Percentiles rank a stretch among this genome's conserved stretches.
phyloP scores from a whole-genome alignment of 2,797 vertebrate genomes.

The Tinamus major region DNA sequence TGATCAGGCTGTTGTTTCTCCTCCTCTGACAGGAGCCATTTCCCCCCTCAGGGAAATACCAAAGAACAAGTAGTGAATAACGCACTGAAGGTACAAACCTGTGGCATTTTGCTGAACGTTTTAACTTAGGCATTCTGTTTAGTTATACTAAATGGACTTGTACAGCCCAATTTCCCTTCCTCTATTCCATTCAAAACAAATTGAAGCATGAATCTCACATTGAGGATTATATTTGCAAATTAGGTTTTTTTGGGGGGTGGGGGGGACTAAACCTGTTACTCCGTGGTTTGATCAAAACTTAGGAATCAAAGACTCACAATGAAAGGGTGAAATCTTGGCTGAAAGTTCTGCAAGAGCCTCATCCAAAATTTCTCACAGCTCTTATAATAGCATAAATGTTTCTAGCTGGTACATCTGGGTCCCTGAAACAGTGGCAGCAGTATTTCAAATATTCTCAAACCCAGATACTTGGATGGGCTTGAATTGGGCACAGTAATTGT shows the following conservation, averaged over 20 bases:
- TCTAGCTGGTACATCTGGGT: constrained; percentile 57
- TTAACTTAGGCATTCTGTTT: constrained; percentile 24
- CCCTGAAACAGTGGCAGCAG: constrained; percentile 54
- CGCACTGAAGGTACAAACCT: neutral
- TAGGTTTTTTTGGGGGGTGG: neutral
- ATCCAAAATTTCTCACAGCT: constrained; percentile 59
- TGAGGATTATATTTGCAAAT: constrained; percentile 42
- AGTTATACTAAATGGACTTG: constrained; percentile 26
- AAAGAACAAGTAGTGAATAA: constrained; percentile 14
- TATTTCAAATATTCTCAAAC: constrained; percentile 63
- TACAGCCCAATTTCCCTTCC: neutral
- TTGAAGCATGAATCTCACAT: neutral
- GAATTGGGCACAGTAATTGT: constrained; percentile 48
- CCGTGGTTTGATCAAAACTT: neutral
- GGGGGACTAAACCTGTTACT: neutral
- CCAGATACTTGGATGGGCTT: constrained; percentile 59
- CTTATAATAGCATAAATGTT: constrained; percentile 57
- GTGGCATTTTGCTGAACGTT: neutral
- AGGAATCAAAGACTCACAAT: constrained; percentile 4
- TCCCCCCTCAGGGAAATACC: constrained; percentile 38
- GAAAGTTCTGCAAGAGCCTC: neutral
- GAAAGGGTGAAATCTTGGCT: constrained; percentile 53
- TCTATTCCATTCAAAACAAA: neutral
- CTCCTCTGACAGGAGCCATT: neutral
- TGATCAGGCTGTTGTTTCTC: constrained; percentile 54